Evolutionary conservation across 35 echinoderm and acorn worm genomes (phyloP), one percentile per base, ranked within the genome.

Genomic region (Lytechinus pictus): DNA sequence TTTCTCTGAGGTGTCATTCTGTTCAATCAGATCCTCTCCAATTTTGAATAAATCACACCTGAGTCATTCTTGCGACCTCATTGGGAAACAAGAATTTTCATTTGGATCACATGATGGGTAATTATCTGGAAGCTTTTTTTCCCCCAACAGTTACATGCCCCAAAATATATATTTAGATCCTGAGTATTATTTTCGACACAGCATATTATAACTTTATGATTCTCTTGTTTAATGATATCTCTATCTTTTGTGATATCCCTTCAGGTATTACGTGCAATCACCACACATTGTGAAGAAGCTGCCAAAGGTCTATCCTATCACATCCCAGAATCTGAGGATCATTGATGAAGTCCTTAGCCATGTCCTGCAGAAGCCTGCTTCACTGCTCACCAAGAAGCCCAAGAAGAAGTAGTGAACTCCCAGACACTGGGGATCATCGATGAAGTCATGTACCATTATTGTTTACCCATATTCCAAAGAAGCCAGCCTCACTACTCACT

Each of bases 261-360:
- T 8, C 90, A 97, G 98, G 94, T 99, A 99, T 94, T 99, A 99
- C 79, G 94, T 99, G 54, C 98, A 97, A 54, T 97, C 98, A 90
- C 98, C 98, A 9, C 96, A 99, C 93, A 99, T 99, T 11, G 95
- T 99, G 2, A 95, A 94, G 54, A 98, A 99, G 71, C 95, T 99
- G 44, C 98, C 98, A 1, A 55, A 54, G 53, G 8, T 86, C 27
- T 99, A 98, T 52, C 98, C 98, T 7, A 99, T 99, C 91, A 98
- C 97, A 52, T 86, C 94, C 79, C 91, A 95, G 92, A 97, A 95
- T 24, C 57, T 99, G 72, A 96, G 95, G 52, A 91, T 99, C 14
- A 99, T 99, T 61, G 95, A 97, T 94, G 96, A 99, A 93, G 98
- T 99, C n/a, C 93, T 99, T 54, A 96, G 95, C 9, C 95, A 95